Percentiles rank a stretch among this genome's conserved stretches.
Conservation (phyloP, 2,113 vertebrate genomes). For the Pipra filicauda region DNA sequence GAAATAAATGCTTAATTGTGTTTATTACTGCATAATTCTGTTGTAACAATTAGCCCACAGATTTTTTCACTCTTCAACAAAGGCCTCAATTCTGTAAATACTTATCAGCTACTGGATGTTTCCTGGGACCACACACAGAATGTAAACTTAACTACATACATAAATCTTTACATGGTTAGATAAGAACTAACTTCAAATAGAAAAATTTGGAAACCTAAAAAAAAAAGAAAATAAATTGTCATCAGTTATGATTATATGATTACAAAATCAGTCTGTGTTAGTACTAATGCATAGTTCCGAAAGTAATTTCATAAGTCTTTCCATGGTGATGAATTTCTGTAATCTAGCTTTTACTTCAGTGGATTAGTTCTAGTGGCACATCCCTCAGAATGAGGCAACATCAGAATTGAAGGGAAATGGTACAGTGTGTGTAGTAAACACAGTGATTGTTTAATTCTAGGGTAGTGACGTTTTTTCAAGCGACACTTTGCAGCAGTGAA, state of each 20-base stretch:
- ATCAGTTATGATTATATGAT: not conserved
- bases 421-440: not conserved
- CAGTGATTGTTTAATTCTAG: not conserved
- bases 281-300: not conserved
- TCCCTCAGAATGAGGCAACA: not conserved
- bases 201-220: not conserved
- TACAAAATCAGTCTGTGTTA: not conserved
- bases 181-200: not conserved
- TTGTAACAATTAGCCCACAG: slow-evolving; percentile 25
- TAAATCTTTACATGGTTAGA: not conserved
- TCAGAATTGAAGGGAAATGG: not conserved
- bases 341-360: not conserved
- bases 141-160: not conserved
- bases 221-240: accelerated
- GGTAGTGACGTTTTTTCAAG: not conserved
- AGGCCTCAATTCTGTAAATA: not conserved
- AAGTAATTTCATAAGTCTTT: not conserved
- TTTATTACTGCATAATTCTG: slow-evolving; percentile 22
- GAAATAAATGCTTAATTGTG: not conserved
- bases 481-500: not conserved
- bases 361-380: not conserved
- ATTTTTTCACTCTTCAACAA: not conserved
- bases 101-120: not conserved
- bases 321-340: not conserved
- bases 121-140: not conserved